Percentiles rank a stretch among this genome's conserved stretches.
Evolutionary conservation across 2,113 vertebrate genomes (phyloP).

Genomic region (Toxotes jaculatrix): DNA sequence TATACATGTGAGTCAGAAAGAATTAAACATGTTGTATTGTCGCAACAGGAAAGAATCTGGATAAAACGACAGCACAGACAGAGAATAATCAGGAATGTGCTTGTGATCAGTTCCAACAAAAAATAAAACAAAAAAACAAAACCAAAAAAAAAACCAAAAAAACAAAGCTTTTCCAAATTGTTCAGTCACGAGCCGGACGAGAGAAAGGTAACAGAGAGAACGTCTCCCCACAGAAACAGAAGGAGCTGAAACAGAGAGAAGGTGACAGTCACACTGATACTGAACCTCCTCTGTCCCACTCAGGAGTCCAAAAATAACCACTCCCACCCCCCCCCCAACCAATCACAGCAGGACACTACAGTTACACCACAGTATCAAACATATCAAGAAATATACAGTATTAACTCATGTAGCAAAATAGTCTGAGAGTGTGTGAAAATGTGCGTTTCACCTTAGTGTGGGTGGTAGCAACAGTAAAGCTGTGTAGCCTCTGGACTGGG

Average conservation of each 20-base stretch:
- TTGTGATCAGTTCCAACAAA: slow-evolving; percentile 76
- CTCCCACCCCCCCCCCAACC: background rate
- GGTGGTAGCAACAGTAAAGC: slow-evolving; percentile 38
- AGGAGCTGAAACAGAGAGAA: slow-evolving; percentile 50
- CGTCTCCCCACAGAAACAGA: slow-evolving; percentile 24
- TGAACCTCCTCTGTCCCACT: slow-evolving; percentile 28
- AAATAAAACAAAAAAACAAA: background rate
- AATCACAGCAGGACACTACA: slow-evolving; percentile 64
- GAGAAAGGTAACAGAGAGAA: slow-evolving; percentile 45
- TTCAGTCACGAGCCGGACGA: slow-evolving; percentile 43
- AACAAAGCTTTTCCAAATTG: background rate
- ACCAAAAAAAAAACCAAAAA: background rate
- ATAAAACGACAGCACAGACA: slow-evolving; percentile 69
- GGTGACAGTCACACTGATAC: slow-evolving; percentile 25
- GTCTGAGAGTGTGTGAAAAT: slow-evolving; percentile 36
- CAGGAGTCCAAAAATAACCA: slow-evolving; percentile 20
- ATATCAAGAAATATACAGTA: slow-evolving; percentile 71
- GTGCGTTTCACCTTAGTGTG: slow-evolving; percentile 45
- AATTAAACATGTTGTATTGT: slow-evolving; percentile 71
- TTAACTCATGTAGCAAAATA: slow-evolving; percentile 62
- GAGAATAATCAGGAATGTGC: slow-evolving; percentile 83
- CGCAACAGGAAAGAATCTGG: slow-evolving; percentile 76
- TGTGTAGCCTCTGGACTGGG: slow-evolving; percentile 17
- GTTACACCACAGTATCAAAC: slow-evolving; percentile 75
- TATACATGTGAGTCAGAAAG: slow-evolving; percentile 83